These are phyloP conservation scores for Mastomys coucha DNA, from an alignment of 2,113 vertebrate species.

Conservation along the genomic window DNA sequence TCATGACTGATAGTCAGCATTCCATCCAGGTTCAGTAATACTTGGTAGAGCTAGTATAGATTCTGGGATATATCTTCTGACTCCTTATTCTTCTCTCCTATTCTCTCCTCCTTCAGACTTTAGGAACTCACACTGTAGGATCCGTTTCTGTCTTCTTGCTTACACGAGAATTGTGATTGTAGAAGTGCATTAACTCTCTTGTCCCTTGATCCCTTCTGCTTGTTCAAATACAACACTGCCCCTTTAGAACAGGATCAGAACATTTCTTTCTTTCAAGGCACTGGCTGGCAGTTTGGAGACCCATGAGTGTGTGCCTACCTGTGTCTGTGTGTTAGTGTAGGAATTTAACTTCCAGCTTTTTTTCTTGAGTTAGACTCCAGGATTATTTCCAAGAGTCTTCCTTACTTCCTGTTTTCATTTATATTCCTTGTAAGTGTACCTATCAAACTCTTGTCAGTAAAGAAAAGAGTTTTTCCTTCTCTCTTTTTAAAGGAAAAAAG, in stretches of 20 bases:
- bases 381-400: not conserved
- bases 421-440: not conserved
- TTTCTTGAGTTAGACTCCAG: not conserved
- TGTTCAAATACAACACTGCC: not conserved
- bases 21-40: constrained; percentile 58
- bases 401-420: not conserved
- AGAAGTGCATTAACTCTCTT: not conserved
- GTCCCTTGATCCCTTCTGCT: not conserved
- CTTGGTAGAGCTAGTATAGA: not conserved
- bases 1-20: constrained; percentile 6
- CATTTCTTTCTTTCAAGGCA: not conserved
- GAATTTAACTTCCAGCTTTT: not conserved
- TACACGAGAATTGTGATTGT: not conserved
- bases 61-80: constrained; percentile 41
- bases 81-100: constrained; percentile 35
- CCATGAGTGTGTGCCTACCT: not conserved
- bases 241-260: not conserved
- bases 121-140: not conserved
- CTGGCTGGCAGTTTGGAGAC: not conserved
- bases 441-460: not conserved
- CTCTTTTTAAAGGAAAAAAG: not conserved
- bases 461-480: not conserved
- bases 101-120: not conserved
- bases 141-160: not conserved
- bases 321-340: not conserved